Percentiles rank a stretch among this genome's conserved stretches.
Conservation (phyloP, 2,888 invertebrate genomes). For the Ophioninae sp. region DNA sequence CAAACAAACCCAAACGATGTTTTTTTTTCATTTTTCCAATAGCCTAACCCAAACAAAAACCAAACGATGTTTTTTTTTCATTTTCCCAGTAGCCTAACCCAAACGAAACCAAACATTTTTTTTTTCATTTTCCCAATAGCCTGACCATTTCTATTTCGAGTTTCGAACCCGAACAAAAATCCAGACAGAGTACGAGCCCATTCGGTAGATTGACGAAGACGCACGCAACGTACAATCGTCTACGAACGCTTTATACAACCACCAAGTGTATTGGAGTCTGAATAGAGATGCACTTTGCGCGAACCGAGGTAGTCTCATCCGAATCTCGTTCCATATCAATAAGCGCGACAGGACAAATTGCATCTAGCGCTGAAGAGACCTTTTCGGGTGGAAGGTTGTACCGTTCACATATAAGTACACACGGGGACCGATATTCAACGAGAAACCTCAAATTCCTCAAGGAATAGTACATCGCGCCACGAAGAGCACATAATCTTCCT, state of each 20-base stretch:
- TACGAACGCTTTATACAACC: slow-evolving; percentile 22
- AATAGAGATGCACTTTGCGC: slow-evolving; percentile 59
- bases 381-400: slow-evolving; percentile 5
- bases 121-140: too few relatives aligned
- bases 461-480: slow-evolving; percentile 46
- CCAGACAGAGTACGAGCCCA: neutral
- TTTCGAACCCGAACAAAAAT: neutral
- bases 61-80: too few relatives aligned
- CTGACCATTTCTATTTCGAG: too few relatives aligned
- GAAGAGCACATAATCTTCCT: slow-evolving; percentile 58
- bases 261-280: slow-evolving; percentile 36
- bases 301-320: slow-evolving; percentile 51
- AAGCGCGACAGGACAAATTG: slow-evolving; percentile 57
- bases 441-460: slow-evolving; percentile 54
- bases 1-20: too few relatives aligned
- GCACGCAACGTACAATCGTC: slow-evolving; percentile 25
- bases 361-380: slow-evolving; percentile 46
- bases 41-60: too few relatives aligned
- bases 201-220: slow-evolving; percentile 4
- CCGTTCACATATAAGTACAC: slow-evolving; percentile 12
- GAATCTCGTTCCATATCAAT: slow-evolving; percentile 54
- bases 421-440: slow-evolving; percentile 28
- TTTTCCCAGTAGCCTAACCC: too few relatives aligned
- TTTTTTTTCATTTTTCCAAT: too few relatives aligned
- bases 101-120: neutral